A percentile compares a stretch with the other conserved stretches of the same genome.
phyloP scores from a whole-genome alignment of 2,888 invertebrate genomes.

The Phalera bucephala region DNA sequence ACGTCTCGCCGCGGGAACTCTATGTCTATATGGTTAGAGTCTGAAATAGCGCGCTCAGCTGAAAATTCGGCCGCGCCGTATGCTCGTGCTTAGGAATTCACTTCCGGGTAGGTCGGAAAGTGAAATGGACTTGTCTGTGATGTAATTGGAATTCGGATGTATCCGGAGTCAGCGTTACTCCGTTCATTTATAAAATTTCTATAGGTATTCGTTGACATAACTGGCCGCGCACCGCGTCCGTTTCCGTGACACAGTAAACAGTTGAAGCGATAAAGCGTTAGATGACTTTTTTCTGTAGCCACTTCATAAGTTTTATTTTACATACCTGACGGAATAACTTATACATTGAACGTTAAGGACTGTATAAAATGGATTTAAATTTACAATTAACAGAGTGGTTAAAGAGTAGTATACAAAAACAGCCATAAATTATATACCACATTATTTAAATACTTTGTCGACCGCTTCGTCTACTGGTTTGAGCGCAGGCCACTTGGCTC shows the following conservation, averaged over 20 bases:
- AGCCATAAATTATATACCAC: no score
- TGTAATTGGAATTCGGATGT: conserved; percentile 83
- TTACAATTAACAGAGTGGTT: conserved; percentile 43
- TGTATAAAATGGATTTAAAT: conserved; percentile 42
- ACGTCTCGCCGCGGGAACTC: conserved; percentile 40
- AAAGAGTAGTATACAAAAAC: no score
- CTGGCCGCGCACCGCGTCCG: conserved; percentile 54
- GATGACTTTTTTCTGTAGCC: conserved; percentile 44
- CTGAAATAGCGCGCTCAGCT: conserved; percentile 42
- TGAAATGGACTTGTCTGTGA: conserved; percentile 83
- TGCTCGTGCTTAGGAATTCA: conserved; percentile 82
- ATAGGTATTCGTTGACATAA: conserved; percentile 77
- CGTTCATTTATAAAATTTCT: conserved; percentile 79
- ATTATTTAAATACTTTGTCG: no score
- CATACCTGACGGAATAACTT: conserved; percentile 30
- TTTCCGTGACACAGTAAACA: conserved; percentile 59
- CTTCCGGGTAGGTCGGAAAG: conserved; percentile 83
- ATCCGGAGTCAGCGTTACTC: conserved; percentile 79
- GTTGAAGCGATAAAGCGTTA: conserved; percentile 56
- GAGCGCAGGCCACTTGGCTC: no score
- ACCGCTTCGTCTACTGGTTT: no score
- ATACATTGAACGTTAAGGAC: conserved; percentile 19
- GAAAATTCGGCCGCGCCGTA: conserved; percentile 73
- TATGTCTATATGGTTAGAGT: conserved; percentile 47
- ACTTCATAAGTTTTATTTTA: conserved; percentile 40